phyloP scores from a whole-genome alignment of 2,797 vertebrate species.

The Gallinago nigripennis region DNA sequence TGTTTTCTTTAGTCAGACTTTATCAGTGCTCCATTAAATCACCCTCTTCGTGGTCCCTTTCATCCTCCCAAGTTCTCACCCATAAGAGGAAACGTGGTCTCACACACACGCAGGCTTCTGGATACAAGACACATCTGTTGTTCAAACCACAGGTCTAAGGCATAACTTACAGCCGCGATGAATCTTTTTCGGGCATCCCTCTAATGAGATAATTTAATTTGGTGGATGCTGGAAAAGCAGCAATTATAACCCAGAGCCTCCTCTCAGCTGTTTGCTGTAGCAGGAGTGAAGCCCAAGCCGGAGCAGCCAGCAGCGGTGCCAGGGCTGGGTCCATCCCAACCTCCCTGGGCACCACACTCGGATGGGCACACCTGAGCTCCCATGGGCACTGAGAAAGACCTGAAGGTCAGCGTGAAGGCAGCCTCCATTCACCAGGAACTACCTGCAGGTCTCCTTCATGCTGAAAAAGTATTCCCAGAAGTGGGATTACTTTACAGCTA shows the following conservation, averaged over 20 bases:
- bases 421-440: fast-evolving
- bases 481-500: fast-evolving
- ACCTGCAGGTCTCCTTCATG: background rate
- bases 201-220: conserved; percentile 3
- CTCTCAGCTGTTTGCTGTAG: background rate
- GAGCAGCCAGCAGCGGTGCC: background rate
- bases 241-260: background rate
- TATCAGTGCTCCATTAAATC: background rate
- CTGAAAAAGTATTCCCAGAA: background rate
- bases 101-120: background rate
- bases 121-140: background rate
- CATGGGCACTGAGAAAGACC: fast-evolving
- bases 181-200: background rate
- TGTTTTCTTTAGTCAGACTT: conserved; percentile 15
- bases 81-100: background rate
- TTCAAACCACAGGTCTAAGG: background rate
- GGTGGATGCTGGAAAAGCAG: background rate
- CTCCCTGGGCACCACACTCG: background rate
- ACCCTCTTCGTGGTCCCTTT: background rate
- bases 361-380: background rate
- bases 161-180: background rate
- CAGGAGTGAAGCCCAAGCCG: background rate
- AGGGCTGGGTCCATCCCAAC: background rate
- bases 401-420: fast-evolving
- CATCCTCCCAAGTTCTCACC: background rate